These are phyloP conservation scores for Hartigia nigra DNA, from an alignment of 2,888 invertebrate species.

Conservation along the genomic window DNA sequence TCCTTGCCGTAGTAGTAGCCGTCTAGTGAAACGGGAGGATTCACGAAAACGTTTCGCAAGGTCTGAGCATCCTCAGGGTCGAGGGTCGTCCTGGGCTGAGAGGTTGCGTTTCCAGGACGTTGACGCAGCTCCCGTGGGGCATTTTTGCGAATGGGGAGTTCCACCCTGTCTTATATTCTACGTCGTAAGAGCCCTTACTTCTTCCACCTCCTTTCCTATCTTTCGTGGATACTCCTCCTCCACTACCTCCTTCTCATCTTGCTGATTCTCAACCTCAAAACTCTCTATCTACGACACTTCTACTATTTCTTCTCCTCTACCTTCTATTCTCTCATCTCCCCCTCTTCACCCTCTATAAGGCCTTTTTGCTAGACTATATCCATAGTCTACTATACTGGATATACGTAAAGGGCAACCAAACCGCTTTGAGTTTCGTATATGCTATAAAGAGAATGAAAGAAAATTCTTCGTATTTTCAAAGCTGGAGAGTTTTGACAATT, in stretches of 20 bases:
- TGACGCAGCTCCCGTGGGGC: constrained; percentile 62
- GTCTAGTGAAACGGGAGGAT: constrained; percentile 28
- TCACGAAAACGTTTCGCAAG: constrained; percentile 41
- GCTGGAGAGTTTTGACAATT: background rate
- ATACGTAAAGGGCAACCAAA: constrained; percentile 1
- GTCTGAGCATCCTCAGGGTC: constrained; percentile 24
- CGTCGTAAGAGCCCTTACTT: constrained; percentile 34
- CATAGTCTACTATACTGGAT: background rate
- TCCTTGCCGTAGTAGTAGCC: constrained; percentile 42
- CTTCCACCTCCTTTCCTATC: constrained; percentile 15
- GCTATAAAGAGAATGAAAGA: background rate
- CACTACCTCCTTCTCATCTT: constrained; percentile 8
- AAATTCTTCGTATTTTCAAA: background rate
- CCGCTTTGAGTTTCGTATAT: background rate
- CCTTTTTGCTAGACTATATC: background rate
- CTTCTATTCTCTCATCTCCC: constrained; percentile 12
- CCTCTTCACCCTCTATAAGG: constrained; percentile 11
- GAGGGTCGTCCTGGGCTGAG: constrained; percentile 15
- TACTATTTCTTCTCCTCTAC: constrained; percentile 20
- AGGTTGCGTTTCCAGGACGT: constrained; percentile 47
- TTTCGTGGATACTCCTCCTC: background rate
- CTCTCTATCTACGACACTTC: background rate
- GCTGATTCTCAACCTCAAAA: background rate
- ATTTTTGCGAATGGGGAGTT: constrained; percentile 57
- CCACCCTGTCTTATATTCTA: constrained; percentile 42